Conservation (phyloP, 2,113 vertebrate genomes). For the Delphinus delphis region DNA sequence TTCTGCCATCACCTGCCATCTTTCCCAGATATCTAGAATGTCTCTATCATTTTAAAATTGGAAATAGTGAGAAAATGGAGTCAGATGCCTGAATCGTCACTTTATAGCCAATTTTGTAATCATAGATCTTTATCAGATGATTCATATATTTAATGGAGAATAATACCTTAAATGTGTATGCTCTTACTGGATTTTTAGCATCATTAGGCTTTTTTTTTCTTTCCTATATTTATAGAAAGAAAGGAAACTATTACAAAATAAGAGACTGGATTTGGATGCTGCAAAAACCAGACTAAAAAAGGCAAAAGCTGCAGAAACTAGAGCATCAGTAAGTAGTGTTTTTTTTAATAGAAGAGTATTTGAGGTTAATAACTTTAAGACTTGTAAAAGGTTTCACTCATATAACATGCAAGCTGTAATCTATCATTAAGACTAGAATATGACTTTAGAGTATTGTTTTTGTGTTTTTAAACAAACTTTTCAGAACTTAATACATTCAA, state of each 20-base stretch:
- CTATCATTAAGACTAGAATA: background rate
- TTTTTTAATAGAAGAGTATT: slow-evolving; percentile 41
- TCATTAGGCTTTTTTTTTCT: background rate
- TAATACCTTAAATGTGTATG: background rate
- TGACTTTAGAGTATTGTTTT: background rate
- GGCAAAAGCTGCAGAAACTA: slow-evolving; percentile 93
- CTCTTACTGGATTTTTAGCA: background rate
- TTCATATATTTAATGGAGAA: background rate
- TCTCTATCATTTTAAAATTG: slow-evolving; percentile 8
- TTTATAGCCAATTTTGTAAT: background rate
- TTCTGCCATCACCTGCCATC: background rate
- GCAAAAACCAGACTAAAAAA: slow-evolving; percentile 98
- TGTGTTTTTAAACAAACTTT: slow-evolving; percentile 31
- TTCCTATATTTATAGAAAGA: slow-evolving; percentile 91
- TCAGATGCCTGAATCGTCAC: background rate
- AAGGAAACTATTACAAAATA: slow-evolving; percentile 95
- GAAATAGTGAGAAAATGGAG: background rate
- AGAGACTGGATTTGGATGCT: slow-evolving; percentile 97
- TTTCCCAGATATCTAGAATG: background rate
- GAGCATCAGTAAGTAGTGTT: slow-evolving; percentile 90
- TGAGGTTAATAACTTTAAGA: slow-evolving; percentile 33
- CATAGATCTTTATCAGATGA: background rate
- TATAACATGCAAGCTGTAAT: background rate
- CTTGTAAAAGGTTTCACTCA: slow-evolving; percentile 23
- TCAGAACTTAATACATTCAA: background rate